phyloP scores from a whole-genome alignment of 1,140 invertebrate species.

The Aplysia californica region DNA sequence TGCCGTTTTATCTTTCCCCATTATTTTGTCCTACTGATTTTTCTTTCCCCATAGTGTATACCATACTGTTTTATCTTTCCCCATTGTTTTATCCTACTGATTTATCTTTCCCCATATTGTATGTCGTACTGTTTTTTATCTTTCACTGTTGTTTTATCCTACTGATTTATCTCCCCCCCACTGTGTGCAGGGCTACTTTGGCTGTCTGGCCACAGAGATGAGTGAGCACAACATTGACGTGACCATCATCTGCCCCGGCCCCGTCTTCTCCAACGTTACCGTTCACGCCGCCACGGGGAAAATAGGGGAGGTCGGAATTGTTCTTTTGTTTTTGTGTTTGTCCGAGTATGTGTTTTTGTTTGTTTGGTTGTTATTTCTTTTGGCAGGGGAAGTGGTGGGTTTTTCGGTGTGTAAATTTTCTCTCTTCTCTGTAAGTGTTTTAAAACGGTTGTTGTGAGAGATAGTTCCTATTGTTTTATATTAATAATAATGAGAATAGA shows the following conservation, averaged over 20 bases:
- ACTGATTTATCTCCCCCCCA: no score
- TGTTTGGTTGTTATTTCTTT: no score
- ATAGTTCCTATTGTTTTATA: neutral
- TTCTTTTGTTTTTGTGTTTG: no score
- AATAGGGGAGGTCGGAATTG: conserved; percentile 46
- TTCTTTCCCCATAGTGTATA: neutral
- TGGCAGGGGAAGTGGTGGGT: no score
- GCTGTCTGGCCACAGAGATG: conserved; percentile 36
- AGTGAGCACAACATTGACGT: conserved; percentile 34
- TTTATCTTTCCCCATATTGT: neutral
- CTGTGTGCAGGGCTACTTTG: conserved; percentile 51
- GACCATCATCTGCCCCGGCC: conserved; percentile 47
- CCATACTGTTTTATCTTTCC: neutral
- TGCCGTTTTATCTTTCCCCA: neutral
- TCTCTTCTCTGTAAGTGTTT: no score
- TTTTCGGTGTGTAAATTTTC: no score
- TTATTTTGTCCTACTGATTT: neutral
- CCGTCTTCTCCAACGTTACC: conserved; percentile 46
- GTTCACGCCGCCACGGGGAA: conserved; percentile 40
- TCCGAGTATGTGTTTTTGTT: no score
- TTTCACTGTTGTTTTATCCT: no score
- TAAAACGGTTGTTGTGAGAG: no score
- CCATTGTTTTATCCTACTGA: neutral
- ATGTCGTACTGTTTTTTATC: neutral
- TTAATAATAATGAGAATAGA: neutral